Base-by-base conservation (phyloP, 2,113 vertebrate genomes). In the Pomatostomus ruficeps region DNA sequence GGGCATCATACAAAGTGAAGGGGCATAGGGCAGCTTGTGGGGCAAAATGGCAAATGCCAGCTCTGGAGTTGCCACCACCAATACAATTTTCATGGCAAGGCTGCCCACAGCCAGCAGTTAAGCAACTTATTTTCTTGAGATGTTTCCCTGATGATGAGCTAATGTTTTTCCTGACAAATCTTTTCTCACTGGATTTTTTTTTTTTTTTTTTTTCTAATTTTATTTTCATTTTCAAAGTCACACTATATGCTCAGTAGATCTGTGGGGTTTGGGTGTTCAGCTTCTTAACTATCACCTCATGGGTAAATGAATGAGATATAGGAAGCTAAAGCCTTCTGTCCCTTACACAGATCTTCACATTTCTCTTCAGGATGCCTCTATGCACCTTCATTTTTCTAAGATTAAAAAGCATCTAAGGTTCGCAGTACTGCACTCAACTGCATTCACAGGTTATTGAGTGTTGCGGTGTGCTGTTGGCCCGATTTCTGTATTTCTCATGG, bases 1-100 rank as follows among this genome's bases (percentile, higher is more conserved):
- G 3, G 17, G 4, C 42, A 13, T 24, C 12, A 40, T 5, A n/a
- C 1, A 2, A 3, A 67, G 8, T 19, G 15, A 1, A 2, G 46
- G 8, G 12, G 35, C 1, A 0, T 12, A n/a, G 55, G 20, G 14
- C 12, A 79, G 22, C 16, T 17, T 4, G 0, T 73, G 57, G 31
- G 10, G 11, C 31, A 74, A n/a, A 42, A 48, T 12, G 18, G 20
- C 45, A 61, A 7, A 8, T 3, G 0, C 14, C 29, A 23, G 21
- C 38, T 49, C 25, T 18, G 14, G 23, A 31, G 18, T 45, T 33
- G 7, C 13, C 24, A 31, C 25, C 36, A 71, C 20, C 36, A 54
- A 7, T 14, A 28, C 7, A 0, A 1, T 51, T 85, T 67, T 59
- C 49, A 43, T 6, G 3, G 11, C 19, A 29, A 85, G 36, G 26